Conservation (phyloP, 2,888 invertebrate genomes). For the Camponotus fellah region DNA sequence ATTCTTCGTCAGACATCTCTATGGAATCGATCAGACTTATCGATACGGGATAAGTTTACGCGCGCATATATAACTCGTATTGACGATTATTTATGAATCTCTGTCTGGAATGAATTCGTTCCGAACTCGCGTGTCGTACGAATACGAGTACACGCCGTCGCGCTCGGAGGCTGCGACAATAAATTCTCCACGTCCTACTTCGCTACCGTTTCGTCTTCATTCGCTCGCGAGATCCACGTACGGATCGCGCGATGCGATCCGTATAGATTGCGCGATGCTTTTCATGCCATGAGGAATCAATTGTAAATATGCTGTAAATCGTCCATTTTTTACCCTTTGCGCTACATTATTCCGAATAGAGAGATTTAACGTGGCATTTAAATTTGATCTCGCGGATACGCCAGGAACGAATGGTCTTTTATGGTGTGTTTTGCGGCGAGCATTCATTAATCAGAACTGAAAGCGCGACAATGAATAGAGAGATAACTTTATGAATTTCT, state of each 20-base stretch:
- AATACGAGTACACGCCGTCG: background rate
- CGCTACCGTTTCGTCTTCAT: constrained; percentile 47
- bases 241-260: constrained; percentile 15
- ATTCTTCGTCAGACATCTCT: background rate
- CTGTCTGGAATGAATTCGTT: constrained; percentile 4
- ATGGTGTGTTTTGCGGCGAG: background rate
- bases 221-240: constrained; percentile 27
- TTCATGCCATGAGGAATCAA: background rate
- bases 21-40: background rate
- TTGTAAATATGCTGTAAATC: background rate
- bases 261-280: background rate
- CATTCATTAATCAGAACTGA: constrained; percentile 12
- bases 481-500: constrained; percentile 24
- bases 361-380: background rate
- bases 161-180: constrained; percentile 49
- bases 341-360: background rate
- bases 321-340: background rate
- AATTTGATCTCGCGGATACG: background rate
- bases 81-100: constrained; percentile 18
- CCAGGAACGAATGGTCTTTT: background rate
- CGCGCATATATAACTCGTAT: background rate
- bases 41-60: background rate
- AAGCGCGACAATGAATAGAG: constrained; percentile 30
- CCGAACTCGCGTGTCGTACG: background rate
- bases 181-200: constrained; percentile 53